Evolutionary conservation across 1,140 invertebrate species (phyloP), one percentile per base, ranked within the genome.

Genomic region (Pectinophora gossypiella): DNA sequence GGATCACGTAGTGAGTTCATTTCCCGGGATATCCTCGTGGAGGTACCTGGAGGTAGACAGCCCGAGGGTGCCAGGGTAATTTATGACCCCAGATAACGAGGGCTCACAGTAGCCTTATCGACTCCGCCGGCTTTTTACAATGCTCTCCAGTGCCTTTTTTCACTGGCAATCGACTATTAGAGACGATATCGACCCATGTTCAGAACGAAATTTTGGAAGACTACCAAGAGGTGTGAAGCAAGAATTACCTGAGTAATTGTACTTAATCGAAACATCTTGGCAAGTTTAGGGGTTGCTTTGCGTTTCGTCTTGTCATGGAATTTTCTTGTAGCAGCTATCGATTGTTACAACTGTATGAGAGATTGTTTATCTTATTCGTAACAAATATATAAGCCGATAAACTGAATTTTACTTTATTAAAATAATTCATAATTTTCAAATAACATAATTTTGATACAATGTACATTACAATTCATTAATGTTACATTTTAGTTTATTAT

Each of bases 71-170:
- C 73, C 66, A 48, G 72, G 54, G 76, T 85, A 85, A 85, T 85
- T 85, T 85, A 85, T 79, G 82, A 81, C 67, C 67, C 61, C 52
- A 80, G 82, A 85, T 85, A 85, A 84, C 80, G 75, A 85, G 79
- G 76, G 72, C 75, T 75, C 76, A 68, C 72, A 71, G 72, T 70
- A 74, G 78, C 68, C 73, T 84, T 84, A 85, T 85, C 82, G 73
- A 75, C 69, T 78, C 74, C 74, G 73, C 71, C 61, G 67, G n/a
- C 49, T 69, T 79, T 72, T 82, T 78, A 75, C 64, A 61, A 56
- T 52, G 54, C 23, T 52, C 54, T 76, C 74, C 61, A 71, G 68
- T 77, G 63, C 69, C 65, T 75, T 83, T 85, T 80, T 80, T 79
- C 61, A 61, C 58, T 72, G 68, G 76, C 71, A 78, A 83, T 80